Base-by-base conservation (phyloP, 2,888 invertebrate genomes). In the Autographa gamma region DNA sequence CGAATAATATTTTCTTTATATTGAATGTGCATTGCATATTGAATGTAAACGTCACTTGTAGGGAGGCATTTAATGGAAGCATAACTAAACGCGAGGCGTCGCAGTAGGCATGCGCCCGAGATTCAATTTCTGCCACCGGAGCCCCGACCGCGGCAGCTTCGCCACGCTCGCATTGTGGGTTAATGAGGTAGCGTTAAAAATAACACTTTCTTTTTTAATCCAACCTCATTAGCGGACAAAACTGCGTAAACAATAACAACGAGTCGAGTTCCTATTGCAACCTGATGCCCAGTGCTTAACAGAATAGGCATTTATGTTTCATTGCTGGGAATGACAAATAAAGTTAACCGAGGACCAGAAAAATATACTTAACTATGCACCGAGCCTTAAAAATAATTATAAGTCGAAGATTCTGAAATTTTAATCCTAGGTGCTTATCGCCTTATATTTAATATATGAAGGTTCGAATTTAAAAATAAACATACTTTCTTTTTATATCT, bases 121-220 rank as follows among this genome's bases (percentile, higher is more conserved):
- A 90, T 95, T 93, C 89, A 89, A 91, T 94, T 95, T 91, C 93
- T 91, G 92, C 91, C 88, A 92, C 90, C 88, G 90, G 90, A 91
- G 85, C 83, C 85, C 71, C 67, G 76, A 43, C 73, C 65, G 84
- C 85, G 60, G 71, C 63, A 69, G 71, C 81, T 88, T 85, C 87
- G 88, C 87, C 88, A 89, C 85, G 88, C 86, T 81, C 68, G 77
- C 77, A 80, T 80, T 85, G 80, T 83, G 69, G 78, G 79, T 84
- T 87, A 88, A 88, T 88, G 85, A 87, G 83, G 82, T 83, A 76
- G 80, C 77, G 76, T 84, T 85, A 82, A 82, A 83, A 86, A 83
- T 75, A 75, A 82, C 72, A 58, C 73, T 74, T 74, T 76, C 62
- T 74, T 90, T 90, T 91, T 92, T 88, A 82, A 83, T 79, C 74